Evolutionary conservation across 2,888 invertebrate species (phyloP).

Genomic region (Rambutsinella grinnellia): DNA sequence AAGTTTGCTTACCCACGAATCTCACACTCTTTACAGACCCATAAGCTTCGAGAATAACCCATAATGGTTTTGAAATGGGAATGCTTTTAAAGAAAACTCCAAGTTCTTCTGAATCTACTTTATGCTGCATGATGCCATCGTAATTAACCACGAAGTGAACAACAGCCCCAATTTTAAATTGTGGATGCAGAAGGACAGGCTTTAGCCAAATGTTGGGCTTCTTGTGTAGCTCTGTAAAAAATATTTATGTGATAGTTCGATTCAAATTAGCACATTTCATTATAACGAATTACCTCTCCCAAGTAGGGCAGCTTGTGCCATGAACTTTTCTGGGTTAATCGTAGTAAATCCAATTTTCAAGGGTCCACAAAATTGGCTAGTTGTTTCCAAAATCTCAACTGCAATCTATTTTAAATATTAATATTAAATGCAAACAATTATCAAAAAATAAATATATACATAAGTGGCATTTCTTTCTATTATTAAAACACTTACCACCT

Average conservation of each 20-base stretch:
- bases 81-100: slow-evolving; percentile 39
- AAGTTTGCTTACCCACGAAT: slow-evolving; percentile 46
- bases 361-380: slow-evolving; percentile 40
- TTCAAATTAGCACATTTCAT: not conserved
- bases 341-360: slow-evolving; percentile 55
- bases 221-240: slow-evolving; percentile 31
- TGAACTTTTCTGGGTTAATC: slow-evolving; percentile 35
- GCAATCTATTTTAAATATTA: slow-evolving; percentile 32
- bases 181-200: slow-evolving; percentile 32
- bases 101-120: slow-evolving; percentile 36
- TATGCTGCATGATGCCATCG: slow-evolving; percentile 37
- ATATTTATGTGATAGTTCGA: too few relatives aligned
- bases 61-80: slow-evolving; percentile 19
- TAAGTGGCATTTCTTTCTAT: not conserved
- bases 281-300: slow-evolving; percentile 10
- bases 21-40: slow-evolving; percentile 44
- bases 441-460: not conserved
- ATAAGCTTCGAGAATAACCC: slow-evolving; percentile 53
- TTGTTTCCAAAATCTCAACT: slow-evolving; percentile 33
- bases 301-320: slow-evolving; percentile 18
- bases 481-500: slow-evolving; percentile 55
- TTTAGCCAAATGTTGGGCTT: slow-evolving; percentile 38
- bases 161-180: slow-evolving; percentile 5
- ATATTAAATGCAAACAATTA: not conserved
- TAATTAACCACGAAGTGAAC: slow-evolving; percentile 36